phyloP scores from a whole-genome alignment of 2,113 vertebrate genomes.

The Hippolais icterina region DNA sequence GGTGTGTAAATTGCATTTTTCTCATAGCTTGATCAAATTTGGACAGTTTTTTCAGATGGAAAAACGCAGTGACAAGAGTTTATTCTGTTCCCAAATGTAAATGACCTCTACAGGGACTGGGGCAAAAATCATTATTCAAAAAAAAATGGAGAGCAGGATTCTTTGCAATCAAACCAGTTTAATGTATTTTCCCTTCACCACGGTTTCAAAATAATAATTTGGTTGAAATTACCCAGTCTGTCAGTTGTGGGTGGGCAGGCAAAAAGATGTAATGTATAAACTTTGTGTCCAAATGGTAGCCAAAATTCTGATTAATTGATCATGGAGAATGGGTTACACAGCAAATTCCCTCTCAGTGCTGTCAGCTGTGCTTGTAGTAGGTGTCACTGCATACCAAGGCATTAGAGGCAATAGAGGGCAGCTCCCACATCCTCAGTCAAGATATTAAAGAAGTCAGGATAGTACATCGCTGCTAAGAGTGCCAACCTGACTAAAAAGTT shows the following conservation, averaged over 20 bases:
- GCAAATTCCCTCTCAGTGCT: not conserved
- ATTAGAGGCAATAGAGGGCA: not conserved
- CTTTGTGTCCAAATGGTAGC: not conserved
- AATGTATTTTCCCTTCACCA: not conserved
- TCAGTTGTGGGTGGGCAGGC: not conserved
- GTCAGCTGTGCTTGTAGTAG: not conserved
- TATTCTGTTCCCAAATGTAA: not conserved
- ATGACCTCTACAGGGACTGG: not conserved
- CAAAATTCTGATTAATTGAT: not conserved
- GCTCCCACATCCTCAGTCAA: not conserved
- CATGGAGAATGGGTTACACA: not conserved
- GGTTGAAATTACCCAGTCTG: not conserved
- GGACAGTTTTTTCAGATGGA: not conserved
- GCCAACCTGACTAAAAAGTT: not conserved
- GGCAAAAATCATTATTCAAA: not conserved
- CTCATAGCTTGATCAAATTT: not conserved
- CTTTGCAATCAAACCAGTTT: not conserved
- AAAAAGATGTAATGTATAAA: not conserved
- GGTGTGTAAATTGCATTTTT: not conserved
- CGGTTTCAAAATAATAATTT: not conserved
- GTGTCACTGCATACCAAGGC: not conserved
- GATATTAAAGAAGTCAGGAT: not conserved
- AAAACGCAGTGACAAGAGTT: not conserved
- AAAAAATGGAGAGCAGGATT: not conserved
- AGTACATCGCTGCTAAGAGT: not conserved